Percentiles rank a stretch among this genome's conserved stretches.
phyloP scores from a whole-genome alignment of 2,113 vertebrate species.

The Dromaius novaehollandiae region DNA sequence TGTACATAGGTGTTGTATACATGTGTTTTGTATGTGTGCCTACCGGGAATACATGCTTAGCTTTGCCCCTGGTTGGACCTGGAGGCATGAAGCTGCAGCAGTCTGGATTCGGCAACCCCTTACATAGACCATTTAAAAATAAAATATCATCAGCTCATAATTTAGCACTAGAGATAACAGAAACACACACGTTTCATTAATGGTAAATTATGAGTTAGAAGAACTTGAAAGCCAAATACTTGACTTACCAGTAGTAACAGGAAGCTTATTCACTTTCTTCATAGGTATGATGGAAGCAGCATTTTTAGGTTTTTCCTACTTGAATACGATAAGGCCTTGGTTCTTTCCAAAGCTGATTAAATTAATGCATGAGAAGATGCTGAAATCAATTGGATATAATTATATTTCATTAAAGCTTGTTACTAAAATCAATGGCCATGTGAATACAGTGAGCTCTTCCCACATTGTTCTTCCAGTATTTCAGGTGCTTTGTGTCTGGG shows the following conservation, averaged over 20 bases:
- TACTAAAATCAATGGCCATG: background rate
- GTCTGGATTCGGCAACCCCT: background rate
- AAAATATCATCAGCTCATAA: background rate
- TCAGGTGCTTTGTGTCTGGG: background rate
- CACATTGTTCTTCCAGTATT: background rate
- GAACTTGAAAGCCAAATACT: background rate
- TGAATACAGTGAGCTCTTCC: background rate
- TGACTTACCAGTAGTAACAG: background rate
- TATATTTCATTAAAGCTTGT: background rate
- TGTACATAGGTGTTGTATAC: too few relatives aligned
- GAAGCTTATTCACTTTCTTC: background rate
- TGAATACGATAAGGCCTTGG: background rate
- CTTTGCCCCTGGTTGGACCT: background rate
- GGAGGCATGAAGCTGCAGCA: too few relatives aligned
- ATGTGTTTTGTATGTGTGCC: too few relatives aligned
- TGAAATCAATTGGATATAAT: background rate
- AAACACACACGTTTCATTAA: background rate
- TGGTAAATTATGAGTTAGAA: background rate
- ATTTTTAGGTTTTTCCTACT: background rate
- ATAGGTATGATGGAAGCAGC: background rate
- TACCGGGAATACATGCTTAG: too few relatives aligned
- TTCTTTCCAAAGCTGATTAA: background rate
- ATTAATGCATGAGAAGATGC: background rate
- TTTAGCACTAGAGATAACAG: background rate
- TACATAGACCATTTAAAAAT: background rate